Evolutionary conservation across 2,888 invertebrate species (phyloP), one percentile per base, ranked within the genome.

Genomic region (Scaptomyza reducta): DNA sequence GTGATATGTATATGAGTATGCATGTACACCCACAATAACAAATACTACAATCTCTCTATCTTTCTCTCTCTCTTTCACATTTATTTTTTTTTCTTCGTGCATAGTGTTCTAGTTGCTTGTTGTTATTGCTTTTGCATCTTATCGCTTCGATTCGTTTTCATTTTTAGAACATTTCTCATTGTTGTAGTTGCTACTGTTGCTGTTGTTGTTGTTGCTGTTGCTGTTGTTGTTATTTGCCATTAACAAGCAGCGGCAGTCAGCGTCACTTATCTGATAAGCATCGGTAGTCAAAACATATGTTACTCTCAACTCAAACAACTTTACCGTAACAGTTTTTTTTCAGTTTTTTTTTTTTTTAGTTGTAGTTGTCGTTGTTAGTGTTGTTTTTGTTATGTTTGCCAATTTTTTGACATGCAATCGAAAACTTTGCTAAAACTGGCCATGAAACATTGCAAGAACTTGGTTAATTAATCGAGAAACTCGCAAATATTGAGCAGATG

Each of bases 211-310:
- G 31, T 10, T 49, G 25, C 31, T 16, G 44, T 35, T 54, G 40
- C 14, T 16, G 44, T 10, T 42, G 31, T 46, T 49, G 27, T 18
- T 40, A n/a, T 29, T n/a, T 59, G 53, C 47, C 33, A 41, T 59
- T 51, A 57, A 57, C 50, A 50, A 33, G 59, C 40, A 11, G 59
- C 29, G n/a, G 22, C 45, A 53, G 66, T 45, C 46, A 27, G 46
- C 45, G 61, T 56, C 73, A 73, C 64, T 77, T 87, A 87, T 77
- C 87, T 71, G 81, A 82, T 87, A 82, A 85, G 85, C 64, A 87
- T 77, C 87, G 65, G 13, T 49, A 68, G 56, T 50, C 31, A 64
- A 72, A 81, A 81, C 81, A 82, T 67, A 82, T 82, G 81, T 82
- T 81, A 42, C 72, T 47, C 63, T 51, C 64, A 63, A 74, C 67